phyloP scores from a whole-genome alignment of 2,888 invertebrate genomes.

The Augochlorella aurata region DNA sequence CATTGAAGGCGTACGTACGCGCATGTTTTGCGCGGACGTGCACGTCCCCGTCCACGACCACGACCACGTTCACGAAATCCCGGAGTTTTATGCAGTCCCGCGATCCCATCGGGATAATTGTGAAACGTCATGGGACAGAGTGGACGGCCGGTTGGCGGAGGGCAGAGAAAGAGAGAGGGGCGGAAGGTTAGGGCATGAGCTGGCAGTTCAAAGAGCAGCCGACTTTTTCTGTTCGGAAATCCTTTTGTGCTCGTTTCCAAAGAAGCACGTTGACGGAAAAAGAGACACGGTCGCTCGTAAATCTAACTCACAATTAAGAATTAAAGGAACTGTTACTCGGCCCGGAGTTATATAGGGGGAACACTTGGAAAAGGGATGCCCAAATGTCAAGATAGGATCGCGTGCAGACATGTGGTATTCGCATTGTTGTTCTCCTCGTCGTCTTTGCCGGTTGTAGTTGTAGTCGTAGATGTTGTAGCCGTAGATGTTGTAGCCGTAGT shows the following conservation, averaged over 20 bases:
- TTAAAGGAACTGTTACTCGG: constrained; percentile 41
- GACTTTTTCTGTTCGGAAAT: constrained; percentile 6
- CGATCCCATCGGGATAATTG: constrained; percentile 31
- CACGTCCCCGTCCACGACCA: neutral
- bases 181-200: constrained; percentile 3
- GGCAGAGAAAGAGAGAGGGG: neutral
- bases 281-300: constrained; percentile 28
- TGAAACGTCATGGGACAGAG: constrained; percentile 48
- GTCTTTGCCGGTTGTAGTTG: constrained; percentile 30
- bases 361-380: constrained; percentile 44
- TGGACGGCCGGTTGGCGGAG: neutral
- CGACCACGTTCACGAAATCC: constrained; percentile 19
- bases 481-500: neutral
- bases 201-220: neutral
- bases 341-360: neutral
- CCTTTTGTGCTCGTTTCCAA: constrained; percentile 1
- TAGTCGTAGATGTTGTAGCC: neutral
- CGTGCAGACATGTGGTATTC: constrained; percentile 64
- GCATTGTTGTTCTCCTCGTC: constrained; percentile 40
- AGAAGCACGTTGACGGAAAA: neutral
- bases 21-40: constrained; percentile 11
- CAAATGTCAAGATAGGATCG: constrained; percentile 58
- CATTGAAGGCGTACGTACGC: constrained; percentile 43
- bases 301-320: constrained; percentile 44
- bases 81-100: constrained; percentile 20